Evolutionary conservation across 2,888 invertebrate genomes (phyloP), one percentile per base, ranked within the genome.

Genomic region (Amphipoea lucens): DNA sequence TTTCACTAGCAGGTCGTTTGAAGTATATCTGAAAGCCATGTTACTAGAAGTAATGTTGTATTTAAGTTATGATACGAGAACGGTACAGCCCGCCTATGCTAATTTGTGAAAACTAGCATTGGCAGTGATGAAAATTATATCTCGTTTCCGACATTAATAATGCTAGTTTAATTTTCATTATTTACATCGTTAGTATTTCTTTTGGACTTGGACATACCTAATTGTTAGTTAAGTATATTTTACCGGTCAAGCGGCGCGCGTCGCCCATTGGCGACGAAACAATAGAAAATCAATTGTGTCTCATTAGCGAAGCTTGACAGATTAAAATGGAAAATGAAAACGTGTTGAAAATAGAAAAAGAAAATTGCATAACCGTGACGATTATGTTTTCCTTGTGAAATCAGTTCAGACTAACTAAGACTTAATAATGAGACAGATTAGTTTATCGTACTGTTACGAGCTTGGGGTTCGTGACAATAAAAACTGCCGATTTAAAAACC

Each of bases 401-500:
- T 6, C 1, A 20, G n/a, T 36, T 29, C 40, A 29, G 29, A 51
- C 9, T 40, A 17, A 65, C 29, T 65, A 62, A 57, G n/a, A 54
- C 42, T 48, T 23, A 51, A 45, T 48, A 69, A 71, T 60, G 57
- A 66, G 20, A 67, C 14, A 57, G 63, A 57, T 69, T 63, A 78
- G 36, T 69, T 0, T 6, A 14, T 65, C 40, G 36, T 12, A 77
- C 36, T 29, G n/a, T n/a, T n/a, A n/a, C n/a, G n/a, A n/a, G n/a
- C n/a, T n/a, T n/a, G n/a, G n/a, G n/a, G n/a, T n/a, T n/a, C n/a
- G n/a, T n/a, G n/a, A n/a, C n/a, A n/a, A n/a, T n/a, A n/a, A n/a
- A n/a, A n/a, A n/a, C n/a, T n/a, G n/a, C n/a, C n/a, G n/a, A n/a
- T n/a, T n/a, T n/a, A n/a, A n/a, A n/a, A n/a, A n/a, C n/a, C n/a